These are phyloP conservation scores for Danio albolineatus DNA, from an alignment of 2,797 vertebrate genomes.

Conservation along the genomic window DNA sequence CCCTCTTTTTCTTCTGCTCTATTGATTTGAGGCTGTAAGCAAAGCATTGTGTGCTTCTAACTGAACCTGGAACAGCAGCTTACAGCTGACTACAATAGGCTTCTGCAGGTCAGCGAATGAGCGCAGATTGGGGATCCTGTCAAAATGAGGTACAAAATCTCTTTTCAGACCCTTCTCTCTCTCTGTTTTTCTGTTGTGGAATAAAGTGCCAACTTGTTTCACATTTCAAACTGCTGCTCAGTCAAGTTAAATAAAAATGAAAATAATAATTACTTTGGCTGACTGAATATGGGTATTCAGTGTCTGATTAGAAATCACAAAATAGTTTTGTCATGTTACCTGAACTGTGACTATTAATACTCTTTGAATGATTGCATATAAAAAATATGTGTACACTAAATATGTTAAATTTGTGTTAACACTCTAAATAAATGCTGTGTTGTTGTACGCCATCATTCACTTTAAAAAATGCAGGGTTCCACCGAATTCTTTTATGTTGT, in stretches of 20 bases:
- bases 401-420: not conserved
- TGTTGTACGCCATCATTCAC: no score
- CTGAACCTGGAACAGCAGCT: not conserved
- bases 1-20: conserved; percentile 12
- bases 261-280: not conserved
- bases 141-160: not conserved
- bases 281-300: not conserved
- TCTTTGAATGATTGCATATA: not conserved
- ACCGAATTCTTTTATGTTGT: no score
- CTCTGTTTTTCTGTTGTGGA: no score
- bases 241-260: not conserved
- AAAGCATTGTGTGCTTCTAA: conserved; percentile 11
- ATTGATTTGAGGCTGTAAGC: conserved; percentile 63
- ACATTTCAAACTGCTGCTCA: not conserved
- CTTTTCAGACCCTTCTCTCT: no score
- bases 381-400: not conserved
- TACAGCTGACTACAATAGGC: not conserved
- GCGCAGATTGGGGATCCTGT: no score
- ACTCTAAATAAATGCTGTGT: no score
- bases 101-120: not conserved
- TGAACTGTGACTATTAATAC: not conserved
- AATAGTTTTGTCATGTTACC: not conserved
- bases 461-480: no score
- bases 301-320: not conserved
- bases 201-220: not conserved